These are phyloP conservation scores for Turritopsis dohrnii DNA, from an alignment of 30 jellyfish, hydroid and myxozoan species.

Conservation along the genomic window DNA sequence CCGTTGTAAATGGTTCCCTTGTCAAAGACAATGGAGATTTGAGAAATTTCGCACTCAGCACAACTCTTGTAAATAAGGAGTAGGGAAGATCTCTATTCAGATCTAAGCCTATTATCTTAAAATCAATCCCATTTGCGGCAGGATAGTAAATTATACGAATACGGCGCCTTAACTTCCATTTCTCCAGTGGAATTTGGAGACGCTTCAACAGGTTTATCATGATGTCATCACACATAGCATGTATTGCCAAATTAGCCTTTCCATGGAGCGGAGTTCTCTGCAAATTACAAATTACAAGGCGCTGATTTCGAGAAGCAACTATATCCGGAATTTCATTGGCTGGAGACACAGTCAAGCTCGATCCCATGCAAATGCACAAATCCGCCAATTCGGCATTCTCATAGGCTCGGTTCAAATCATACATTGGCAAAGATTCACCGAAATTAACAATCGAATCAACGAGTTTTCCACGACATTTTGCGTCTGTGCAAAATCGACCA, in stretches of 20 bases:
- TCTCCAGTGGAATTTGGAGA: conserved; percentile 49
- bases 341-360: conserved; percentile 85
- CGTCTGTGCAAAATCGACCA: conserved; percentile 61
- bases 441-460: conserved; percentile 72
- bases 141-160: conserved; percentile 18
- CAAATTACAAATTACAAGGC: conserved; percentile 66
- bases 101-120: conserved; percentile 38
- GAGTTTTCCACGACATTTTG: conserved; percentile 56
- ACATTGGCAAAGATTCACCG: conserved; percentile 70
- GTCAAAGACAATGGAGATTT: background rate
- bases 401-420: conserved; percentile 43
- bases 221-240: conserved; percentile 84
- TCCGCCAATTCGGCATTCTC: conserved; percentile 70
- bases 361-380: conserved; percentile 68
- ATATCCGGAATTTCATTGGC: conserved; percentile 72
- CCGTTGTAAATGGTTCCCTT: conserved; percentile 41
- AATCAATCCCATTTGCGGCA: background rate
- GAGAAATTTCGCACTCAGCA: background rate
- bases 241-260: conserved; percentile 37
- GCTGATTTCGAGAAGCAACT: conserved; percentile 33
- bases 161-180: conserved; percentile 67
- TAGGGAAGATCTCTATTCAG: conserved; percentile 44
- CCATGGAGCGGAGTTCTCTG: conserved; percentile 72
- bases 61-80: conserved; percentile 40
- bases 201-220: conserved; percentile 60